phyloP scores from a whole-genome alignment of 2,797 vertebrate species.

The Cyprinella venusta region DNA sequence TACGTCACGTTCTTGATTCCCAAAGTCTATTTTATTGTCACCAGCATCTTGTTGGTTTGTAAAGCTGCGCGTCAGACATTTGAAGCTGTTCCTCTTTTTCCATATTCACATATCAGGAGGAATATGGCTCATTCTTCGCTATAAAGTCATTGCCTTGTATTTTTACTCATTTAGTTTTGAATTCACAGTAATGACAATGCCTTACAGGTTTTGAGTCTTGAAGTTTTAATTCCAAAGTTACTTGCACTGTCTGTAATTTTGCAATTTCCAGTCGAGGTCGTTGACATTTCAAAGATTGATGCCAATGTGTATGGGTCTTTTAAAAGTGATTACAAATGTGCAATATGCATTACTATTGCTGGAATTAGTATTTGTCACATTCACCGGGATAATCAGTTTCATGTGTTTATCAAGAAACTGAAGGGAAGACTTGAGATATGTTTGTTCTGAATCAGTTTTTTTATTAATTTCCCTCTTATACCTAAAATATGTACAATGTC shows the following conservation, averaged over 20 bases:
- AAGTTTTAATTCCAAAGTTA: constrained; percentile 58
- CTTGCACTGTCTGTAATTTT: constrained; percentile 51
- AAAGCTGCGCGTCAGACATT: constrained; percentile 12
- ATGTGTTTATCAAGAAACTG: neutral
- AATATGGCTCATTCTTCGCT: neutral
- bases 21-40: neutral
- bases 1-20: neutral
- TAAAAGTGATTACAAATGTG: constrained; percentile 47
- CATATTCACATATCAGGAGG: constrained; percentile 20
- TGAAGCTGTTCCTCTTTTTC: constrained; percentile 13
- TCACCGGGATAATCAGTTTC: neutral
- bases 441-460: constrained; percentile 1
- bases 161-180: constrained; percentile 27
- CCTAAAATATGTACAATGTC: neutral
- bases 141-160: constrained; percentile 17
- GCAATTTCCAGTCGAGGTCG: constrained; percentile 43
- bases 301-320: constrained; percentile 51
- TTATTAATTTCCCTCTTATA: neutral
- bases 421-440: constrained; percentile 5
- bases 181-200: constrained; percentile 37
- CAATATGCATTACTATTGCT: constrained; percentile 52
- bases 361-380: constrained; percentile 11
- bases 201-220: constrained; percentile 20
- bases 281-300: constrained; percentile 46
- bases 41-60: neutral